These are phyloP conservation scores for Hemaris fuciformis DNA, from an alignment of 2,888 invertebrate species.

Conservation along the genomic window DNA sequence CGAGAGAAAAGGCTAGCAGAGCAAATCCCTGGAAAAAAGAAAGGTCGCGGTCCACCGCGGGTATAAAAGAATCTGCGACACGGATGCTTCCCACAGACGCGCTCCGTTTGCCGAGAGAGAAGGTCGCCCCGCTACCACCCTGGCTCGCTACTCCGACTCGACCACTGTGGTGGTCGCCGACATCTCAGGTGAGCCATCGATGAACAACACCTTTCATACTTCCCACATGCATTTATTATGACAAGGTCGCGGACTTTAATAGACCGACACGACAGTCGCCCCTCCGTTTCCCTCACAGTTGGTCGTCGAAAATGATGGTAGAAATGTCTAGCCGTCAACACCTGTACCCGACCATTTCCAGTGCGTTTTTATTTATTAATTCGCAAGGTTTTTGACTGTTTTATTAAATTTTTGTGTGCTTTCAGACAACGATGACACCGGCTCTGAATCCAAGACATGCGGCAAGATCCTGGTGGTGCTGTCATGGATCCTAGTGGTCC, in stretches of 20 bases:
- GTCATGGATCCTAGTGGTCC: slow-evolving; percentile 90
- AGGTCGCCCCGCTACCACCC: slow-evolving; percentile 35
- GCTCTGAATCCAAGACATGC: slow-evolving; percentile 87
- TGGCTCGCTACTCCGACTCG: slow-evolving; percentile 54
- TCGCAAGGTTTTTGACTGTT: neutral
- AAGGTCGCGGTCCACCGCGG: neutral
- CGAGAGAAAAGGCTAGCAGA: neutral
- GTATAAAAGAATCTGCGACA: slow-evolving; percentile 1
- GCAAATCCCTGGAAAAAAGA: neutral
- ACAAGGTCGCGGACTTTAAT: neutral
- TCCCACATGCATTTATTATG: slow-evolving; percentile 65
- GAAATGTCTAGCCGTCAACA: slow-evolving; percentile 73
- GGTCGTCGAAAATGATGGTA: slow-evolving; percentile 40
- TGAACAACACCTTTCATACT: slow-evolving; percentile 30
- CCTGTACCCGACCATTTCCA: slow-evolving; percentile 56
- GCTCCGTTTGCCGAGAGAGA: slow-evolving; percentile 13
- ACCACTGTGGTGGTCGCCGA: slow-evolving; percentile 54
- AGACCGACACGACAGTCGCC: neutral
- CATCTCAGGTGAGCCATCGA: slow-evolving; percentile 34
- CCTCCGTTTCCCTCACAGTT: slow-evolving; percentile 5
- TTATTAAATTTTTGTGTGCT: slow-evolving; percentile 38
- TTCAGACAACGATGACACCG: slow-evolving; percentile 81
- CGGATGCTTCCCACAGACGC: slow-evolving; percentile 22
- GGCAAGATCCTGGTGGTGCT: slow-evolving; percentile 91
- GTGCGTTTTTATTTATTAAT: slow-evolving; percentile 31